These are phyloP conservation scores for Ptychochromis oligacanthus DNA, from an alignment of 2,113 vertebrate genomes.

Conservation along the genomic window DNA sequence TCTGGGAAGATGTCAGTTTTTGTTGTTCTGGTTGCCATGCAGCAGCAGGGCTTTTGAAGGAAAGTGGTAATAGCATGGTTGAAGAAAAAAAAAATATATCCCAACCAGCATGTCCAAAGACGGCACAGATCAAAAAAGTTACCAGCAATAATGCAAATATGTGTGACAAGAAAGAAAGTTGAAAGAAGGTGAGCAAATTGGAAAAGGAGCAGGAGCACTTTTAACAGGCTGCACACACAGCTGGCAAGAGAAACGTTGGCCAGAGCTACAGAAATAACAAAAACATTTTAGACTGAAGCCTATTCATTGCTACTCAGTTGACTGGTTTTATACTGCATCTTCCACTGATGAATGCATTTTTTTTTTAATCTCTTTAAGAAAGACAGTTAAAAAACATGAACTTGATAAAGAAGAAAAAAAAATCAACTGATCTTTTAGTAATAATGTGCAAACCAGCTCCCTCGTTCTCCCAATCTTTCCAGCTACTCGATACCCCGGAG, in stretches of 20 bases:
- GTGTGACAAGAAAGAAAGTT: neutral
- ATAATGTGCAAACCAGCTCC: neutral
- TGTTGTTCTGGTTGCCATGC: slow-evolving; percentile 1
- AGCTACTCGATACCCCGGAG: slow-evolving; percentile 92
- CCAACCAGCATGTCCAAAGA: neutral
- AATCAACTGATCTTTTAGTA: neutral
- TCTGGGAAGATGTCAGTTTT: neutral
- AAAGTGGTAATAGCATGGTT: slow-evolving; percentile 1
- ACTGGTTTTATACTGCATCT: neutral
- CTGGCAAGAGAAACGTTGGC: neutral
- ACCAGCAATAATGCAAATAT: neutral
- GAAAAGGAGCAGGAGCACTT: neutral
- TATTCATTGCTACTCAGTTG: neutral
- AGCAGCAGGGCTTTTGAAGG: neutral
- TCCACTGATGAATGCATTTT: neutral
- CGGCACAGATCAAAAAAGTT: neutral
- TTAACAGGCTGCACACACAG: neutral
- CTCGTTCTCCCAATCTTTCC: neutral
- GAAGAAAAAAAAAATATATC: neutral
- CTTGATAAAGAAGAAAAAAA: neutral
- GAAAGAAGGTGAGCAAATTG: neutral
- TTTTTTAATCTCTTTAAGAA: neutral
- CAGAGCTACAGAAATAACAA: neutral
- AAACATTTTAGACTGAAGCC: neutral
- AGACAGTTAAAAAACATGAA: neutral